Percentiles rank a stretch among this genome's conserved stretches.
phyloP scores from a whole-genome alignment of 1,140 invertebrate genomes.

The Hyposmocoma kahamanoa region DNA sequence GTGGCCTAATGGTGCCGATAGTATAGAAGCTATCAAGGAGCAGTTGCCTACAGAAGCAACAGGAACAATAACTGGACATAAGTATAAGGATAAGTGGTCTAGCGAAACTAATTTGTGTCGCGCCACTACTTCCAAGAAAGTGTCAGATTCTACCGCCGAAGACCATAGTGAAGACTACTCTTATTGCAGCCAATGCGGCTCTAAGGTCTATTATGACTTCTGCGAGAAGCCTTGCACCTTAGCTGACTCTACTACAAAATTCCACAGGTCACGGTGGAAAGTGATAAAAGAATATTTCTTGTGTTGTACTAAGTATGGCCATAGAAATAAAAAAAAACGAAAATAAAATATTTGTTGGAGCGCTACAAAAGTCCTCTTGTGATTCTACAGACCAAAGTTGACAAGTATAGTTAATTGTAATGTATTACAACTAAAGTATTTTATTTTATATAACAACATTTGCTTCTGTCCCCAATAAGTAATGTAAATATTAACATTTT shows the following conservation, averaged over 20 bases:
- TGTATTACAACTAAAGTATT: no score
- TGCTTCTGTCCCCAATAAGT: no score
- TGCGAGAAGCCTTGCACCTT: conserved; percentile 32
- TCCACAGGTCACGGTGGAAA: conserved; percentile 36
- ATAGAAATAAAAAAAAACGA: conserved; percentile 16
- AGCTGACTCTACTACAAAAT: conserved; percentile 26
- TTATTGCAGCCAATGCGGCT: conserved; percentile 27
- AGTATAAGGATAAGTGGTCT: conserved; percentile 16
- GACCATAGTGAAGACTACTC: conserved; percentile 25
- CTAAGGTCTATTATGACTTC: conserved; percentile 10
- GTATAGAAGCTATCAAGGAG: no score
- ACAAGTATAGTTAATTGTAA: no score
- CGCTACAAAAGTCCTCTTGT: no score
- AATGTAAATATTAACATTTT: no score
- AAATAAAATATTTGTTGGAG: no score
- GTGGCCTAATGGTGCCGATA: no score
- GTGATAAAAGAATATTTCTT: conserved; percentile 32
- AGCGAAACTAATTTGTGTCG: conserved; percentile 19
- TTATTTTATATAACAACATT: no score
- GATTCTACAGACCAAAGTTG: no score
- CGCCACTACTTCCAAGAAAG: conserved; percentile 34
- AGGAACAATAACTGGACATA: no score
- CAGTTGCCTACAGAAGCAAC: no score
- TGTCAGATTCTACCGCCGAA: conserved; percentile 32
- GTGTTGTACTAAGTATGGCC: conserved; percentile 13